These are phyloP conservation scores for Misgurnus anguillicaudatus DNA, from an alignment of 2,113 vertebrate genomes.

Conservation along the genomic window DNA sequence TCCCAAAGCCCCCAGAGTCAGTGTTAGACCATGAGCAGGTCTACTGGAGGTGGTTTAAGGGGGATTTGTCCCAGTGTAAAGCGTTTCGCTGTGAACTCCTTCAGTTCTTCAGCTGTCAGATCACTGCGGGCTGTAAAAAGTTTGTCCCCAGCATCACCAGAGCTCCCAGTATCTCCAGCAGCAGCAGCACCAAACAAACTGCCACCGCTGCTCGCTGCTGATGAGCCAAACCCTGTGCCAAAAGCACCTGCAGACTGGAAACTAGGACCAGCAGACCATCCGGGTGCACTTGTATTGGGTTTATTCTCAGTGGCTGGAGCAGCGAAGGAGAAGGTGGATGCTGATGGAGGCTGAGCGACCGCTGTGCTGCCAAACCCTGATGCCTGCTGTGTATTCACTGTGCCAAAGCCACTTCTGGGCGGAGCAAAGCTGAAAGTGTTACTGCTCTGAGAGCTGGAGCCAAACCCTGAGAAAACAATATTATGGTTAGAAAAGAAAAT, in stretches of 20 bases:
- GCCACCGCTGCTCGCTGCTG: slow-evolving; percentile 31
- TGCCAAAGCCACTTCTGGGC: slow-evolving; percentile 60
- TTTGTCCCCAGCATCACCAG: slow-evolving; percentile 50
- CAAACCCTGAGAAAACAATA: slow-evolving; percentile 70
- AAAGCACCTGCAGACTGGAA: slow-evolving; percentile 43
- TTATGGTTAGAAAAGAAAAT: too few relatives aligned
- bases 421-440: slow-evolving; percentile 79
- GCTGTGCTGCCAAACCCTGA: not conserved
- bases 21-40: slow-evolving; percentile 75
- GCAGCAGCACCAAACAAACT: slow-evolving; percentile 50
- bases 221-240: slow-evolving; percentile 43
- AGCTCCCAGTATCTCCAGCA: slow-evolving; percentile 7
- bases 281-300: slow-evolving; percentile 8
- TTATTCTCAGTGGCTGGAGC: slow-evolving; percentile 38
- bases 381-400: slow-evolving; percentile 53
- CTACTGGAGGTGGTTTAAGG: slow-evolving; percentile 78
- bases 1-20: too few relatives aligned
- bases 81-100: slow-evolving; percentile 81
- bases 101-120: slow-evolving; percentile 81
- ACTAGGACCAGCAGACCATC: slow-evolving; percentile 61
- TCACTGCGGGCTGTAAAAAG: slow-evolving; percentile 80
- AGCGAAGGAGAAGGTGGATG: slow-evolving; percentile 65
- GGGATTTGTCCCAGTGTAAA: slow-evolving; percentile 85
- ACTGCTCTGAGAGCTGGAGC: slow-evolving; percentile 54
- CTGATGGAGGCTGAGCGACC: slow-evolving; percentile 35